Evolutionary conservation across 2,113 vertebrate genomes (phyloP).

Genomic region (Bothrops jararaca): DNA sequence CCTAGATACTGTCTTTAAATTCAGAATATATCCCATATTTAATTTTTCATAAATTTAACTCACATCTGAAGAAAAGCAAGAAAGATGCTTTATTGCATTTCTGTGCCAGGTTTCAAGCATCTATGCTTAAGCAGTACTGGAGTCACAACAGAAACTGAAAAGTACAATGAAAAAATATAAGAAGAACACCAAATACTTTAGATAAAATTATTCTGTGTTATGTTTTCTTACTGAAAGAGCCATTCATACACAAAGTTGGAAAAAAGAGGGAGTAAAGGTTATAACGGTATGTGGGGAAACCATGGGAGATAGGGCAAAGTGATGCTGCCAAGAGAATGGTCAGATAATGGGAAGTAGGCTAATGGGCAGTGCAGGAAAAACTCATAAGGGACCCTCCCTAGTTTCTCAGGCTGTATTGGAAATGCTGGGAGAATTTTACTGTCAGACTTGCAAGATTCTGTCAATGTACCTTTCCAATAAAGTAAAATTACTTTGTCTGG

Average conservation of each 20-base stretch:
- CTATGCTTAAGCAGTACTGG: constrained; percentile 8
- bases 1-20: background rate
- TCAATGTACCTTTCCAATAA: background rate
- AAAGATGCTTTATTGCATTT: constrained; percentile 17
- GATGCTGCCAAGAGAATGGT: background rate
- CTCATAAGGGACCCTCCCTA: background rate
- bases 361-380: background rate
- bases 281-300: background rate
- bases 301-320: background rate
- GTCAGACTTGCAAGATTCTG: background rate
- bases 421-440: background rate
- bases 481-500: background rate
- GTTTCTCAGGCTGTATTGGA: background rate
- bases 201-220: background rate
- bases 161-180: background rate
- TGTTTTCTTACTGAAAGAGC: constrained; percentile 1
- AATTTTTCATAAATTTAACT: background rate
- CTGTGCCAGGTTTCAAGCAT: background rate
- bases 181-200: constrained; percentile 1
- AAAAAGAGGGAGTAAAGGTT: background rate
- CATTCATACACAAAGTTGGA: background rate
- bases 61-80: constrained; percentile 5
- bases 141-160: background rate
- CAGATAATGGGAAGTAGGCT: background rate
- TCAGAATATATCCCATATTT: background rate